phyloP scores from a whole-genome alignment of 2,888 invertebrate genomes.

The Drosophila parthenogenetica region DNA sequence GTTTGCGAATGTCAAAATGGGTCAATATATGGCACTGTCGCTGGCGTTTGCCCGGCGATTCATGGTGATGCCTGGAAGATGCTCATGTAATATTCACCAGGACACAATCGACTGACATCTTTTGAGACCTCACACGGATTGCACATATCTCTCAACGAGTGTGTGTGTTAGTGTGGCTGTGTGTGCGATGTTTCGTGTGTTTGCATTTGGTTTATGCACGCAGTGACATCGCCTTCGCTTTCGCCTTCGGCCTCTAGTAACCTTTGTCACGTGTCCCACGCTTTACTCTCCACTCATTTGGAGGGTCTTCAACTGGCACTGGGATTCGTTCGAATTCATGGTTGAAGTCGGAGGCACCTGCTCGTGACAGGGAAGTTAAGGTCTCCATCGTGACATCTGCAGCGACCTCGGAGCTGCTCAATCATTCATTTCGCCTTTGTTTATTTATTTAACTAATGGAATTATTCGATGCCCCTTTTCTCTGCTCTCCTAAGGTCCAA shows the following conservation, averaged over 20 bases:
- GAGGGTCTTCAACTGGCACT: constrained; percentile 5
- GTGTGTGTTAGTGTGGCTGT: not conserved
- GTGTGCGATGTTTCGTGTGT: constrained; percentile 20
- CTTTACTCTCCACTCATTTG: constrained; percentile 7
- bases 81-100: constrained; percentile 72
- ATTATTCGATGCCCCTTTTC: constrained; percentile 68
- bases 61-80: constrained; percentile 26
- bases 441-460: constrained; percentile 84
- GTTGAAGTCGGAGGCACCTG: constrained; percentile 13
- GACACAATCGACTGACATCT: constrained; percentile 65
- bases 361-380: constrained; percentile 46
- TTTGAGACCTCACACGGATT: constrained; percentile 46
- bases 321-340: not conserved
- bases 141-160: constrained; percentile 13
- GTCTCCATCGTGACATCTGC: constrained; percentile 27
- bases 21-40: constrained; percentile 54
- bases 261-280: constrained; percentile 51
- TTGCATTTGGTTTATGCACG: constrained; percentile 66
- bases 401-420: constrained; percentile 48
- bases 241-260: constrained; percentile 38
- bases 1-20: constrained; percentile 64
- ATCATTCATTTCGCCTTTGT: constrained; percentile 76
- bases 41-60: constrained; percentile 18
- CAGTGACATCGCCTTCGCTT: constrained; percentile 32
- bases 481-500: not conserved